Evolutionary conservation across 2,797 vertebrate species (phyloP), one percentile per base, ranked within the genome.

Genomic region (Neosilurus mollespiculum): DNA sequence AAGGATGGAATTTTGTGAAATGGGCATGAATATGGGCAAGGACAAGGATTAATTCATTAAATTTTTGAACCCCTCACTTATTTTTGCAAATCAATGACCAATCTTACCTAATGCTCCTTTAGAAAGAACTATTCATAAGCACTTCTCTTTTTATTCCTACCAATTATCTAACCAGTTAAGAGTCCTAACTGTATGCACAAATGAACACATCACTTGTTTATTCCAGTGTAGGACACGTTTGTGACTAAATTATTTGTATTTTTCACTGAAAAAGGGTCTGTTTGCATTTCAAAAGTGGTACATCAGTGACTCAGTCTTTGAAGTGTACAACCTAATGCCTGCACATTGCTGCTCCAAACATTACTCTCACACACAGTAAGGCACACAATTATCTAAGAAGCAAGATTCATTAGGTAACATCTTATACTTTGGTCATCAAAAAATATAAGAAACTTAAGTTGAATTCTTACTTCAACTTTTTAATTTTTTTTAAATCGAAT

Each of bases 201-300:
- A 80, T 78, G 30, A 43, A 80, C 72, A 37, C 54, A 70, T 56
- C 70, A 67, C 76, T 80, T 84, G 79, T 59, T 80, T 79, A 77
- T 82, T 61, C 34, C 6, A 24, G 56, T 24, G 37, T 24, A 18
- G 20, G n/a, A 69, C 67, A 43, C 81, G 75, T 22, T 22, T 72
- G 73, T 69, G 78, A 54, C 79, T 76, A 81, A 87, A 85, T 87
- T 62, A 78, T 85, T 85, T 70, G 62, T 64, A 84, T 83, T 83
- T 83, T 51, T 53, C 22, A 9, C 37, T 80, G 77, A 51, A 88
- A 85, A 77, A 83, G 51, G 79, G 61, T 8, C 69, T n/a, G 85
- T 86, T 86, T 86, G 83, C 81, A 88, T 87, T 85, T 88, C 81
- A 82, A 87, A 87, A 81, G 53, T 79, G 54, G 62, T 54, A 26